Evolutionary conservation across 2,797 vertebrate genomes (phyloP).

Genomic region (Spizella passerina): DNA sequence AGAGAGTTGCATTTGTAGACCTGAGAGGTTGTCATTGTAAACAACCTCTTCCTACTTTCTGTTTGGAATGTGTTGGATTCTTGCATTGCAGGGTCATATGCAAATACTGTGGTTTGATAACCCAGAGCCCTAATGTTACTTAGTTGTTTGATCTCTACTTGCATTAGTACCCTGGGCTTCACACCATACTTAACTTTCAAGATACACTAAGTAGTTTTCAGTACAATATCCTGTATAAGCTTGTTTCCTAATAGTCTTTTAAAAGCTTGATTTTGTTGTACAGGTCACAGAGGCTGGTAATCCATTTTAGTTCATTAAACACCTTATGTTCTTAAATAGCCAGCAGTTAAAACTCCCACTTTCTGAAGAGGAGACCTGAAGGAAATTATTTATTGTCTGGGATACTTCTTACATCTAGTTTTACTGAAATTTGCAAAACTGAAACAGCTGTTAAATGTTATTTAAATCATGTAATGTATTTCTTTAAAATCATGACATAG

Average conservation of each 20-base stretch:
- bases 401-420: neutral
- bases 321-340: neutral
- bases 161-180: neutral
- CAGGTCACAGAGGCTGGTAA: neutral
- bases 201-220: neutral
- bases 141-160: neutral
- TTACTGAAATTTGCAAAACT: neutral
- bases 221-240: neutral
- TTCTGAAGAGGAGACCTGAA: neutral
- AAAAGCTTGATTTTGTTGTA: neutral
- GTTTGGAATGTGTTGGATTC: neutral
- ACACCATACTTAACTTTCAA: neutral
- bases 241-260: neutral
- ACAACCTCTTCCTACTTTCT: neutral
- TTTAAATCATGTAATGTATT: neutral
- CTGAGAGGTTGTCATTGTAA: neutral
- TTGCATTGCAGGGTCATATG: neutral
- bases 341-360: neutral
- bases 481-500: neutral
- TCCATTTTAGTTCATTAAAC: constrained; percentile 19
- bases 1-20: neutral
- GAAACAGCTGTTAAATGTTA: neutral
- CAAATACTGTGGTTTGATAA: neutral
- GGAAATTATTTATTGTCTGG: neutral
- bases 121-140: neutral